Conservation (phyloP, 2,113 vertebrate species). For the Poeciliopsis turrubarensis region DNA sequence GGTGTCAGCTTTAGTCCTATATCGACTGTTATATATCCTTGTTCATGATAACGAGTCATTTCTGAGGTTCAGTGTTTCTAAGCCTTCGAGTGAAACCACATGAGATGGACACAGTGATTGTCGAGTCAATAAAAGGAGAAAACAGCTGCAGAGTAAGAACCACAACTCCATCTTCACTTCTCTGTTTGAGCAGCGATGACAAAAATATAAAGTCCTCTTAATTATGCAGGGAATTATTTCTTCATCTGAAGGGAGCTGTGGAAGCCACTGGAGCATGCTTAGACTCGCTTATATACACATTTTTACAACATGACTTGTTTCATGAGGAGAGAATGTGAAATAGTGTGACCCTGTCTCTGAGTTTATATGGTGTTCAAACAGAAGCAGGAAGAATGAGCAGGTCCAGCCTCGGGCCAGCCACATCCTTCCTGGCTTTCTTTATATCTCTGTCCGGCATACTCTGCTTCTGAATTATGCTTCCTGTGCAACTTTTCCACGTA, state of each 20-base stretch:
- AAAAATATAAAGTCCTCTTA: conserved; percentile 62
- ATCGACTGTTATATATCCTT: conserved; percentile 44
- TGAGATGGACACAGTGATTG: conserved; percentile 50
- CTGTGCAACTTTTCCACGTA: conserved; percentile 12
- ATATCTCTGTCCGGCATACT: conserved; percentile 40
- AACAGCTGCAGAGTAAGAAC: conserved; percentile 30
- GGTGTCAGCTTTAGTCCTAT: conserved; percentile 42
- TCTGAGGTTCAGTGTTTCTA: conserved; percentile 51
- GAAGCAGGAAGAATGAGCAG: conserved; percentile 54
- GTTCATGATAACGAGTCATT: conserved; percentile 47
- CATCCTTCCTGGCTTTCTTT: conserved; percentile 55
- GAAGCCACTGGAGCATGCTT: conserved; percentile 37
- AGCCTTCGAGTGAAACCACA: conserved; percentile 57
- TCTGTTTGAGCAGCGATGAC: conserved; percentile 42
- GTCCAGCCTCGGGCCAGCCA: conserved; percentile 29
- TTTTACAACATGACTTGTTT: conserved; percentile 42
- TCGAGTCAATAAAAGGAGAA: conserved; percentile 62
- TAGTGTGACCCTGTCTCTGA: conserved; percentile 32
- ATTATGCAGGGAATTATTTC: conserved; percentile 62
- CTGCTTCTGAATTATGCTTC: conserved; percentile 46
- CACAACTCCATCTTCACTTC: conserved; percentile 57
- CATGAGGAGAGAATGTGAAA: conserved; percentile 45
- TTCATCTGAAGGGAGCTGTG: conserved; percentile 43
- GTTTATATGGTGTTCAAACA: conserved; percentile 35
- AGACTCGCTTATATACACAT: conserved; percentile 41